These are phyloP conservation scores for Cynoglossus semilaevis DNA, from an alignment of 2,113 vertebrate genomes.

Conservation along the genomic window DNA sequence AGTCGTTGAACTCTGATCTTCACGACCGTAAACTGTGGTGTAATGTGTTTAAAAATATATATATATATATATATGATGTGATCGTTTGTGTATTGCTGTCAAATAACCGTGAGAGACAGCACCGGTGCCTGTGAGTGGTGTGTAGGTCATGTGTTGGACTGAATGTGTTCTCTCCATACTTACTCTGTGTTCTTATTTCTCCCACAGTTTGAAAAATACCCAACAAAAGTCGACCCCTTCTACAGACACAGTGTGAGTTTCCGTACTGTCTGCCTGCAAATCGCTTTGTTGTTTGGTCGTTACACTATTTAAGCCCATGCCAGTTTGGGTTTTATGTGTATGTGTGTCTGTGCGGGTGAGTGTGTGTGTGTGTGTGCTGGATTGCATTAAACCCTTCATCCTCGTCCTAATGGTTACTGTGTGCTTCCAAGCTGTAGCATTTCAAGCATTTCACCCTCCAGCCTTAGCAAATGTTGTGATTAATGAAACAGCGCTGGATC, in stretches of 20 bases:
- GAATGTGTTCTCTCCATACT: constrained; percentile 38
- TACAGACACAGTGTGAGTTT: constrained; percentile 99
- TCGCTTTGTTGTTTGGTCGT: constrained; percentile 1
- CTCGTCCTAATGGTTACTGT: constrained; percentile 25
- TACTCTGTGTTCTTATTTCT: constrained; percentile 82
- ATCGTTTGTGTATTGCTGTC: no score
- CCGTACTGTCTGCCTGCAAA: constrained; percentile 18
- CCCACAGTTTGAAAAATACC: constrained; percentile 99
- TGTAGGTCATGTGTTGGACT: not conserved
- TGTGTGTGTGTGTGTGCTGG: constrained; percentile 5
- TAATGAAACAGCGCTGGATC: constrained; percentile 25
- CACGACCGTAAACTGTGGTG: no score
- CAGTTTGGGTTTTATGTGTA: not conserved
- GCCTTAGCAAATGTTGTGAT: constrained; percentile 19
- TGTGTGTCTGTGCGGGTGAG: constrained; percentile 12
- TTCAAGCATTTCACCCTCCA: constrained; percentile 18
- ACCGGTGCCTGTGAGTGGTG: no score
- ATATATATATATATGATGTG: no score
- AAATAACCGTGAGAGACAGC: no score
- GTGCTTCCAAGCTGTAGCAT: constrained; percentile 20
- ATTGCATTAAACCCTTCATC: constrained; percentile 27
- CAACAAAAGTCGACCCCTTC: constrained; percentile 99
- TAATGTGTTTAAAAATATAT: no score
- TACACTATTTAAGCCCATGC: constrained; percentile 8
- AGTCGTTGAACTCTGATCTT: constrained; percentile 17